phyloP scores from a whole-genome alignment of 2,797 vertebrate species.

The Notoglanidium macrostoma region DNA sequence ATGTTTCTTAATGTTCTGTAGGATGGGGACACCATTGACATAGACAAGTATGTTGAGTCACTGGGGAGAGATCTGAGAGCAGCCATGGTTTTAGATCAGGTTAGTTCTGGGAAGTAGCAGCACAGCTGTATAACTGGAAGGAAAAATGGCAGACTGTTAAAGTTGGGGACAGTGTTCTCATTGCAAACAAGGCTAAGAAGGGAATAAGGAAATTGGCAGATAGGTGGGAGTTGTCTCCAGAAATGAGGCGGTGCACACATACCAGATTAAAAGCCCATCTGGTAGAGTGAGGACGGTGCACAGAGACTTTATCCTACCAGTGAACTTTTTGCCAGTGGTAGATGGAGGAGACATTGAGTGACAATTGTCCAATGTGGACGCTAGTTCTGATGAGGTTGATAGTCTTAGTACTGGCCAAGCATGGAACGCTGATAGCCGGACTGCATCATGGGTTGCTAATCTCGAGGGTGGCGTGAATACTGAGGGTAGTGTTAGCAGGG shows the following conservation, averaged over 20 bases:
- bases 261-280: background rate
- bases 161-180: background rate
- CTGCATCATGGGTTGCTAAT: too few species aligned
- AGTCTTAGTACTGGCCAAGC: too few species aligned
- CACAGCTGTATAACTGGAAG: background rate
- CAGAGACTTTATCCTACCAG: too few species aligned
- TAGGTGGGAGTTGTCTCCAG: background rate
- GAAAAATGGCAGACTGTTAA: too few species aligned
- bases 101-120: background rate
- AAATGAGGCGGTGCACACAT: background rate
- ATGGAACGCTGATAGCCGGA: too few species aligned
- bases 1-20: constrained; percentile 29
- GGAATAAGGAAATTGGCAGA: background rate
- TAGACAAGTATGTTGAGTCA: background rate
- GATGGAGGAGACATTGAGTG: too few species aligned
- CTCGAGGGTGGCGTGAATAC: too few species aligned
- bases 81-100: background rate
- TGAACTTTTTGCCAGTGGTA: too few species aligned
- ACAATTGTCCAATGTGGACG: too few species aligned
- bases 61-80: background rate
- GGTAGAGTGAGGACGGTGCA: background rate
- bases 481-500: too few species aligned
- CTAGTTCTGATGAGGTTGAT: too few species aligned
- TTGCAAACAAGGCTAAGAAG: background rate
- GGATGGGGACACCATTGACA: background rate